phyloP scores from a whole-genome alignment of 2,888 invertebrate genomes.

The Agrilus cyanescens region DNA sequence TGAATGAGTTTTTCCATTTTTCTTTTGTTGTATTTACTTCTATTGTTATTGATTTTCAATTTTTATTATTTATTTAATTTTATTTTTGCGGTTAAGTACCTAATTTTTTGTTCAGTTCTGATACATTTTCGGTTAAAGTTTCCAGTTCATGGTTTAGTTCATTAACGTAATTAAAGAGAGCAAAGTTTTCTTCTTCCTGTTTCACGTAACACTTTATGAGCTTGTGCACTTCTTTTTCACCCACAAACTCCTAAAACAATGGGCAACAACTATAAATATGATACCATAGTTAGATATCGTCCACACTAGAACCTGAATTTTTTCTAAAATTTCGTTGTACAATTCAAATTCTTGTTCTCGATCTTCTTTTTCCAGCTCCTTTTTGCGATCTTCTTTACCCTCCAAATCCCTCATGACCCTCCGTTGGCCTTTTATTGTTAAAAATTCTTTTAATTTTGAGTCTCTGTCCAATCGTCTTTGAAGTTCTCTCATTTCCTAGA shows the following conservation, averaged over 20 bases:
- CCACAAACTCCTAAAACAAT: conserved; percentile 42
- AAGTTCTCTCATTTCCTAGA: conserved; percentile 76
- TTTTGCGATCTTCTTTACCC: conserved; percentile 59
- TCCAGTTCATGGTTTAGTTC: conserved; percentile 78
- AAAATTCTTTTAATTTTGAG: conserved; percentile 70
- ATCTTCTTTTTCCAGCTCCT: conserved; percentile 51
- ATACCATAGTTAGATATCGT: neutral
- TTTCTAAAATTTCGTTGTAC: conserved; percentile 63
- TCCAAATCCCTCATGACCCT: conserved; percentile 61
- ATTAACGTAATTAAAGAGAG: conserved; percentile 82
- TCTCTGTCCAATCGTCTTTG: conserved; percentile 78
- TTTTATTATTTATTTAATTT: conserved; percentile 1
- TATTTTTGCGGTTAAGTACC: conserved; percentile 35
- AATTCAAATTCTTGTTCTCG: conserved; percentile 59
- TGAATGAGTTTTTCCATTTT: no score
- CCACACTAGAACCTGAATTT: conserved; percentile 44
- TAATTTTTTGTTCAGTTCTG: conserved; percentile 49
- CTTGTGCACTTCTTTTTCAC: conserved; percentile 53
- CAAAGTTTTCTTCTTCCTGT: conserved; percentile 84
- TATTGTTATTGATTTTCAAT: neutral
- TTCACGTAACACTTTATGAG: conserved; percentile 65
- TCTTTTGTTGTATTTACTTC: neutral
- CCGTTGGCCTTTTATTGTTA: conserved; percentile 73
- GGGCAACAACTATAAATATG: conserved; percentile 4
- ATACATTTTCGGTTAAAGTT: conserved; percentile 55